Percentiles rank a stretch among this genome's conserved stretches.
Conservation (phyloP, 2,797 vertebrate genomes). For the Muscicapa striata region DNA sequence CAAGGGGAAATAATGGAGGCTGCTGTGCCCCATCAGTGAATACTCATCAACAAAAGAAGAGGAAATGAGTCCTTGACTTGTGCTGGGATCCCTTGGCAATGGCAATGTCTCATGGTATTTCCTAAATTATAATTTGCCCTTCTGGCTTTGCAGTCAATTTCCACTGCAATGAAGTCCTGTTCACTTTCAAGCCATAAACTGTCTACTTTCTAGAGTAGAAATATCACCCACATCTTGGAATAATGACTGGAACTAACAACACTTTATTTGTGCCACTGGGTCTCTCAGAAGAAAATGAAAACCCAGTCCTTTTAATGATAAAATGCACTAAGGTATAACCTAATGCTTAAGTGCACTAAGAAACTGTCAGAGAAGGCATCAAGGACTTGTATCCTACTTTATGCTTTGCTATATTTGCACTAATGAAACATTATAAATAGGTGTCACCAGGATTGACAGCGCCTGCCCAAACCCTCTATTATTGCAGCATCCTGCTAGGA, state of each 20-base stretch:
- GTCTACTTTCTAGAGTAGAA: neutral
- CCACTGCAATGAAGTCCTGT: neutral
- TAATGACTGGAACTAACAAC: neutral
- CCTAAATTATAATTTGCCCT: neutral
- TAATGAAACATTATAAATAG: neutral
- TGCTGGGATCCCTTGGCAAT: neutral
- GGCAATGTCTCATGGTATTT: neutral
- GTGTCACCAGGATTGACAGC: neutral
- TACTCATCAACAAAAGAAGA: neutral
- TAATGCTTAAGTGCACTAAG: neutral
- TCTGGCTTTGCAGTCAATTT: neutral
- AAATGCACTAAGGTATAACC: neutral
- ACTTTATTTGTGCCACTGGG: neutral
- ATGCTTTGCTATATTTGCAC: neutral
- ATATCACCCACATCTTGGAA: neutral
- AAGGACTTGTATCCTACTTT: neutral
- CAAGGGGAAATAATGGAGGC: neutral
- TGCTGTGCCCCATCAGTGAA: neutral
- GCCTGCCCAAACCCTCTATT: neutral
- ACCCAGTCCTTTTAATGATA: neutral
- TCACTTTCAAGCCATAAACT: neutral
- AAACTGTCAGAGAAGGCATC: neutral
- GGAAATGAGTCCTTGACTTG: neutral
- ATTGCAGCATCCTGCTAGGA: neutral
- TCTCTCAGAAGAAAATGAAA: neutral